phyloP scores from a whole-genome alignment of 1,140 invertebrate species.

The Drosophila obscura region DNA sequence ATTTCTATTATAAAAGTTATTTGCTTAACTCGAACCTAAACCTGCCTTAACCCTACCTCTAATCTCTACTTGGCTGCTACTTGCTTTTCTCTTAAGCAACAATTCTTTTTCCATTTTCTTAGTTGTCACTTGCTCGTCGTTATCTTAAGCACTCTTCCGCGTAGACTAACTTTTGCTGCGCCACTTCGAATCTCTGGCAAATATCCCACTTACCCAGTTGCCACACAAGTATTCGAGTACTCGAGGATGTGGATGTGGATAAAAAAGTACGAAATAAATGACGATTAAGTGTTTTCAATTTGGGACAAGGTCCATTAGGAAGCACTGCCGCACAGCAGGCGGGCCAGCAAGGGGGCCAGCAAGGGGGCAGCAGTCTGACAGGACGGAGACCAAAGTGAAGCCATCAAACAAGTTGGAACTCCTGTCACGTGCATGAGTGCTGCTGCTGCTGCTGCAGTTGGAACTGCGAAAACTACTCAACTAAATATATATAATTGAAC shows the following conservation, averaged over 20 bases:
- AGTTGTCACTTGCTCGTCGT: too few species aligned
- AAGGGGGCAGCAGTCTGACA: not conserved
- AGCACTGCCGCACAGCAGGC: not conserved
- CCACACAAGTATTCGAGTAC: not conserved
- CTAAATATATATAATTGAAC: conserved; percentile 62
- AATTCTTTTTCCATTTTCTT: too few species aligned
- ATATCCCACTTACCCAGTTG: too few species aligned
- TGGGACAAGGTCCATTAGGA: conserved; percentile 18
- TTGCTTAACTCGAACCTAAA: too few species aligned
- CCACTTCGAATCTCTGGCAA: too few species aligned
- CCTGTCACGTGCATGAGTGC: conserved; percentile 42
- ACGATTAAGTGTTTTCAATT: conserved; percentile 53
- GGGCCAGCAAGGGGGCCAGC: not conserved
- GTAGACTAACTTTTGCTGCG: too few species aligned
- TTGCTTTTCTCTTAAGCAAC: too few species aligned
- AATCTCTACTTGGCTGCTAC: too few species aligned
- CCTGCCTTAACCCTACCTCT: too few species aligned
- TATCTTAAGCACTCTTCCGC: too few species aligned
- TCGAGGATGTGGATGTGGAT: not conserved
- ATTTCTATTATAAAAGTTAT: too few species aligned
- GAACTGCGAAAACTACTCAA: conserved; percentile 27
- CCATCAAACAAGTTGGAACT: conserved; percentile 18
- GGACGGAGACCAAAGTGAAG: not conserved
- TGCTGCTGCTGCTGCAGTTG: conserved; percentile 39
- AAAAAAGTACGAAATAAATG: conserved; percentile 19